Percentiles rank a stretch among this genome's conserved stretches.
phyloP scores from a whole-genome alignment of 30 jellyfish, hydroid and myxozoan genomes.

The Cassiopea andromeda region DNA sequence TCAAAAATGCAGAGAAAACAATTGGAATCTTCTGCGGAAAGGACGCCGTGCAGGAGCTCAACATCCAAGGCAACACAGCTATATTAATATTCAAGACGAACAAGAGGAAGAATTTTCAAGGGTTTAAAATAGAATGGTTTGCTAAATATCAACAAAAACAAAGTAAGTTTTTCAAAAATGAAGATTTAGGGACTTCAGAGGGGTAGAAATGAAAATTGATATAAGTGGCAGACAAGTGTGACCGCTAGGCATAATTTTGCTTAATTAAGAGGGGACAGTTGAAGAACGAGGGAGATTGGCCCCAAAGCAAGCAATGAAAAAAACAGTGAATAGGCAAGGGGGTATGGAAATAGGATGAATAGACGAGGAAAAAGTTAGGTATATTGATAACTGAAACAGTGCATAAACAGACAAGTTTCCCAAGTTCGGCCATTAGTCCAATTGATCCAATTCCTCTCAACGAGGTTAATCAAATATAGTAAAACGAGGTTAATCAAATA shows the following conservation, averaged over 20 bases:
- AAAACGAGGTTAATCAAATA: too few species aligned
- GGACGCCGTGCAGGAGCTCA: slow-evolving; percentile 53
- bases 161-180: neutral
- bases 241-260: too few species aligned
- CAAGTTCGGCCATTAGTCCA: too few species aligned
- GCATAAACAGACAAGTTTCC: neutral
- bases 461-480: too few species aligned
- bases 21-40: slow-evolving; percentile 65
- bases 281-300: too few species aligned
- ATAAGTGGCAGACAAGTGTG: too few species aligned
- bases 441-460: too few species aligned
- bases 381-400: neutral
- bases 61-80: slow-evolving; percentile 51
- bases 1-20: slow-evolving; percentile 37
- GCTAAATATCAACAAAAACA: slow-evolving; percentile 12
- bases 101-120: slow-evolving; percentile 54
- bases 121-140: slow-evolving; percentile 73
- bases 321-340: neutral
- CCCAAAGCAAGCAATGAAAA: too few species aligned
- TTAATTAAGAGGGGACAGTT: too few species aligned
- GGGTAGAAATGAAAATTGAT: too few species aligned
- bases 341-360: neutral
- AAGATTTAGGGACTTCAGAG: too few species aligned
- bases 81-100: slow-evolving; percentile 47
- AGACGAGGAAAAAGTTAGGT: neutral